Evolutionary conservation across 2,888 invertebrate species (phyloP), one percentile per base, ranked within the genome.

Genomic region (Macaria notata): DNA sequence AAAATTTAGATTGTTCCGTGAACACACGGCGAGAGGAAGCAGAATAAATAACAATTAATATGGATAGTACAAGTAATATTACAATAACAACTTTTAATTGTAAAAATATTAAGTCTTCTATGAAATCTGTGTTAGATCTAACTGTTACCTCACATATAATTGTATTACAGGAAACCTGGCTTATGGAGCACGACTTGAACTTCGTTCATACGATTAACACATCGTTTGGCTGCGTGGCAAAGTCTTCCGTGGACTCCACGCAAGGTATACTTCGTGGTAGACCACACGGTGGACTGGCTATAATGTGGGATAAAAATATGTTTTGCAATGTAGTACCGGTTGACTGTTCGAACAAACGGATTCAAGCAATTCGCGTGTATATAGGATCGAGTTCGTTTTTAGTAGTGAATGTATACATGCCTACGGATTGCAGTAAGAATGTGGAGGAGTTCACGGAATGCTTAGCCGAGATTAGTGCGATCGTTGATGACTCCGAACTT

Each of bases 401-500:
- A 38, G 6, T 38, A 8, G 8, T 38, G 38, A 38, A 38, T 38
- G 38, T 38, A 8, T 38, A 38, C 8, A 38, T 33, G 46, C 33
- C 46, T n/a, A 9, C 5, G 9, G n/a, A 46, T 4, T 8, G 33
- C 3, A 33, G 46, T n/a, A n/a, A 46, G n/a, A 46, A 31, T 9
- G 5, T 46, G 3, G 36, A 8, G 33, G 44, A 44, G 19, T 50
- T 43, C 44, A 44, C 44, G 3, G 50, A 50, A 3, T 44, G 44
- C 30, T 8, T 43, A 8, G 43, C 33, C 19, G 44, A 50, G 19
- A 44, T 50, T 8, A 50, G 44, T 36, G 50, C 50, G 42, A 50
- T 50, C 33, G 44, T 50, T 50, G 36, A 50, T 44, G 43, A 44
- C 9, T 31, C 6, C 33, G 50, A 50, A 9, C 44, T 43, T 30